Conservation (phyloP, 2,113 vertebrate species). For the Hippopotamus amphibius region DNA sequence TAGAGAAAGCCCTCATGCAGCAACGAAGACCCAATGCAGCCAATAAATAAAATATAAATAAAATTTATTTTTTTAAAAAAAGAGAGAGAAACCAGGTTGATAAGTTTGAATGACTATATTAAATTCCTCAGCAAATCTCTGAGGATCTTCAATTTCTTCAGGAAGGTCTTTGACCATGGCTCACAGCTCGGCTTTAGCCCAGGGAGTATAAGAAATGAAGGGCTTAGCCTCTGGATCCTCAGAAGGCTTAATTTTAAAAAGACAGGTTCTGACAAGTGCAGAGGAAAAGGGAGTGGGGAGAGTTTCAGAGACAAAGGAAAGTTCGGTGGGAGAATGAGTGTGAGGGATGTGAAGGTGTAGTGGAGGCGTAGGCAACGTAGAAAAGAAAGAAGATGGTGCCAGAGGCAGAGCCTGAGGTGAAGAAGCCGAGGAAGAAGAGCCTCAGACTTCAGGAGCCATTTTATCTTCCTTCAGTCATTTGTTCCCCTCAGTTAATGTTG, state of each 20-base stretch:
- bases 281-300: neutral
- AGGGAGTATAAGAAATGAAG: too few species aligned
- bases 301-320: neutral
- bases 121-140: too few species aligned
- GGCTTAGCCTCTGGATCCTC: too few species aligned
- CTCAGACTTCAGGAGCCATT: neutral
- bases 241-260: too few species aligned
- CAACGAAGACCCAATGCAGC: too few species aligned
- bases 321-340: neutral
- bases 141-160: too few species aligned
- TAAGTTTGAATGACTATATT: neutral
- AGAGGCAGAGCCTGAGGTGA: neutral
- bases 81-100: neutral
- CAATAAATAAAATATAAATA: too few species aligned
- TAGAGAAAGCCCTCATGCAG: too few species aligned
- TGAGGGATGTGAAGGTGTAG: neutral
- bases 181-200: too few species aligned
- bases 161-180: too few species aligned
- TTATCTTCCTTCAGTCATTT: neutral
- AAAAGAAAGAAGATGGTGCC: neutral
- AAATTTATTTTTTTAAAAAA: too few species aligned
- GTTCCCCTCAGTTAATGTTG: neutral
- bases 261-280: too few species aligned
- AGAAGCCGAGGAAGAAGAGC: neutral
- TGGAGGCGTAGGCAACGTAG: neutral